Percentiles rank a stretch among this genome's conserved stretches.
phyloP scores from a whole-genome alignment of 2,888 invertebrate species.

The Pachliopta kotzebuea region DNA sequence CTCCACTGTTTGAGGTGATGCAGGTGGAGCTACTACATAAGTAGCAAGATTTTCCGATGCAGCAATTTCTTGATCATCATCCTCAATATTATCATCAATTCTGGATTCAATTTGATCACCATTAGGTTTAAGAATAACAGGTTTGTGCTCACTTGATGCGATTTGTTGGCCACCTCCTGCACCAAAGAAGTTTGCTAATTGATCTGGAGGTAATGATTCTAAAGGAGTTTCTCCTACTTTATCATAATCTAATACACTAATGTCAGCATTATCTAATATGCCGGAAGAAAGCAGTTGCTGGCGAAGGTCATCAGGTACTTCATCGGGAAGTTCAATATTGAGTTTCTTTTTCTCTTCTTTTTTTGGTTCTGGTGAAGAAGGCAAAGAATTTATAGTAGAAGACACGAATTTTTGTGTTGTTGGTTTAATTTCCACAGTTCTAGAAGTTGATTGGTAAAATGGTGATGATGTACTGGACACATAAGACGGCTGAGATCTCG shows the following conservation, averaged over 20 bases:
- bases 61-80: slow-evolving; percentile 79
- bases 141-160: slow-evolving; percentile 84
- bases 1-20: slow-evolving; percentile 82
- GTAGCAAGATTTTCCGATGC: slow-evolving; percentile 76
- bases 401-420: slow-evolving; percentile 75
- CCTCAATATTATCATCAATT: slow-evolving; percentile 66
- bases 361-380: slow-evolving; percentile 59
- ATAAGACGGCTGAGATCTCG: slow-evolving; percentile 54
- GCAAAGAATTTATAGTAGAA: slow-evolving; percentile 72
- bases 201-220: slow-evolving; percentile 91
- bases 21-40: slow-evolving; percentile 55
- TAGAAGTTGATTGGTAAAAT: slow-evolving; percentile 67
- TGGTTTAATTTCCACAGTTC: slow-evolving; percentile 72
- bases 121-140: slow-evolving; percentile 83
- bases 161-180: slow-evolving; percentile 90
- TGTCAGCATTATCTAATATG: slow-evolving; percentile 92
- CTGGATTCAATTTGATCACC: slow-evolving; percentile 79
- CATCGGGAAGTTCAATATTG: slow-evolving; percentile 86
- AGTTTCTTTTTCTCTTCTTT: slow-evolving; percentile 80
- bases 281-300: slow-evolving; percentile 91
- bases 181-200: slow-evolving; percentile 91
- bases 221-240: slow-evolving; percentile 92
- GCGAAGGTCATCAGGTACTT: slow-evolving; percentile 92
- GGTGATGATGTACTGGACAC: slow-evolving; percentile 58
- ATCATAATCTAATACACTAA: slow-evolving; percentile 92